These are phyloP conservation scores for Ailuropoda melanoleuca DNA, from an alignment of 2,113 vertebrate species.

Conservation along the genomic window DNA sequence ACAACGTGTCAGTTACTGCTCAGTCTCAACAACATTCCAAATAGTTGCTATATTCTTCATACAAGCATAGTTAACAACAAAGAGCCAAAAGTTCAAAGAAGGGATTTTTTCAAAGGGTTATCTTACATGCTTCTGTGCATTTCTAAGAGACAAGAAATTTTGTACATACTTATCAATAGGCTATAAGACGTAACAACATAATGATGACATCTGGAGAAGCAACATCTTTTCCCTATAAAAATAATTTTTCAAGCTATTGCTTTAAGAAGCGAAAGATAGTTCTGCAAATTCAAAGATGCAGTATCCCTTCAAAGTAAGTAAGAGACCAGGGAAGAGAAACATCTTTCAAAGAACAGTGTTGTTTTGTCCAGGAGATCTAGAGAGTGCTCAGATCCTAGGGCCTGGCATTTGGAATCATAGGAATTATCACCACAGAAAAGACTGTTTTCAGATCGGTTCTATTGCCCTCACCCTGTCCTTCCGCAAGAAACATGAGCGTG, in stretches of 20 bases:
- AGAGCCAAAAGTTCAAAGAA: slow-evolving; percentile 83
- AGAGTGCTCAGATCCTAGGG: slow-evolving; percentile 52
- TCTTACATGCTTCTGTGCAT: slow-evolving; percentile 84
- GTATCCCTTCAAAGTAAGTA: slow-evolving; percentile 81
- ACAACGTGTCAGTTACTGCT: slow-evolving; percentile 82
- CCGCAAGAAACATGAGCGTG: slow-evolving; percentile 53
- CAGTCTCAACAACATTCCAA: slow-evolving; percentile 87
- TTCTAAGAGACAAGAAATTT: slow-evolving; percentile 86
- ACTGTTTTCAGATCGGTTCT: slow-evolving; percentile 52
- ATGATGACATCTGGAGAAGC: slow-evolving; percentile 84
- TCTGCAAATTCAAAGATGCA: slow-evolving; percentile 79
- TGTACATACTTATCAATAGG: slow-evolving; percentile 89
- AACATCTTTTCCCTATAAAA: slow-evolving; percentile 83
- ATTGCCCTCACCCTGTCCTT: not conserved
- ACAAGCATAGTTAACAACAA: slow-evolving; percentile 83
- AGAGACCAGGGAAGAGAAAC: slow-evolving; percentile 72
- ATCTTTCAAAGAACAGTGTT: slow-evolving; percentile 71
- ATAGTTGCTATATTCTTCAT: slow-evolving; percentile 85
- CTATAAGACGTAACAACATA: slow-evolving; percentile 85
- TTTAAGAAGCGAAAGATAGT: slow-evolving; percentile 84
- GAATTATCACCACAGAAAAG: slow-evolving; percentile 61
- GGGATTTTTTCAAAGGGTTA: slow-evolving; percentile 83
- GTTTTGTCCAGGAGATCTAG: slow-evolving; percentile 55
- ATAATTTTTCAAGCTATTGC: slow-evolving; percentile 83
- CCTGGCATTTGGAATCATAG: slow-evolving; percentile 69